A percentile compares a stretch with the other conserved stretches of the same genome.
Conservation (phyloP, 1,140 invertebrate genomes). For the Hermetia illucens region DNA sequence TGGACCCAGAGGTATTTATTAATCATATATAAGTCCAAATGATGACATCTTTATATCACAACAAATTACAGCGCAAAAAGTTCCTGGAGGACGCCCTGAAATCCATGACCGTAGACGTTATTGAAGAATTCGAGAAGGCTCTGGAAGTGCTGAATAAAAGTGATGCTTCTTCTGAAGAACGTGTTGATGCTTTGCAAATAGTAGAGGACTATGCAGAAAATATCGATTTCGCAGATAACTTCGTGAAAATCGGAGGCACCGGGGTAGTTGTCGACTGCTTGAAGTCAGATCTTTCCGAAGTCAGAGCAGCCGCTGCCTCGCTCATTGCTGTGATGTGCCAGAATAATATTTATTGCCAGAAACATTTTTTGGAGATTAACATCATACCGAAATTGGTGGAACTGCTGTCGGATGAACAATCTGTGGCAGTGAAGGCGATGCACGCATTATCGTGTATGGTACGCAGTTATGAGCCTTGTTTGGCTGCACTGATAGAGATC, state of each 20-base stretch:
- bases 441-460: slow-evolving; percentile 47
- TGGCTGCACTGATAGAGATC: slow-evolving; percentile 6
- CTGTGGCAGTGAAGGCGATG: slow-evolving; percentile 39
- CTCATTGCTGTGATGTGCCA: slow-evolving; percentile 46
- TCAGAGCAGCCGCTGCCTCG: slow-evolving; percentile 38
- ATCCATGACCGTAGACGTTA: slow-evolving; percentile 36
- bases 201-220: slow-evolving; percentile 38
- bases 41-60: too few species aligned
- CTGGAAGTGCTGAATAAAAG: slow-evolving; percentile 31
- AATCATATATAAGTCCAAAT: too few species aligned
- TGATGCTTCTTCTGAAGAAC: slow-evolving; percentile 27
- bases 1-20: too few species aligned
- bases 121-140: slow-evolving; percentile 35
- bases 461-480: slow-evolving; percentile 9
- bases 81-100: slow-evolving; percentile 39
- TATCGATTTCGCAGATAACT: slow-evolving; percentile 47
- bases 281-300: slow-evolving; percentile 31
- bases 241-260: slow-evolving; percentile 50
- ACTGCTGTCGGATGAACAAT: slow-evolving; percentile 34
- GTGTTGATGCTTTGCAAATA: slow-evolving; percentile 34
- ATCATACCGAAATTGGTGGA: slow-evolving; percentile 36
- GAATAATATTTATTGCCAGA: slow-evolving; percentile 50
- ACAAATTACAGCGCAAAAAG: slow-evolving; percentile 35
- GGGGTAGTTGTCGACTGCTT: slow-evolving; percentile 36
- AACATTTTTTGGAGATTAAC: slow-evolving; percentile 34